Conservation (phyloP, 2,888 invertebrate species). For the Carcina quercana region DNA sequence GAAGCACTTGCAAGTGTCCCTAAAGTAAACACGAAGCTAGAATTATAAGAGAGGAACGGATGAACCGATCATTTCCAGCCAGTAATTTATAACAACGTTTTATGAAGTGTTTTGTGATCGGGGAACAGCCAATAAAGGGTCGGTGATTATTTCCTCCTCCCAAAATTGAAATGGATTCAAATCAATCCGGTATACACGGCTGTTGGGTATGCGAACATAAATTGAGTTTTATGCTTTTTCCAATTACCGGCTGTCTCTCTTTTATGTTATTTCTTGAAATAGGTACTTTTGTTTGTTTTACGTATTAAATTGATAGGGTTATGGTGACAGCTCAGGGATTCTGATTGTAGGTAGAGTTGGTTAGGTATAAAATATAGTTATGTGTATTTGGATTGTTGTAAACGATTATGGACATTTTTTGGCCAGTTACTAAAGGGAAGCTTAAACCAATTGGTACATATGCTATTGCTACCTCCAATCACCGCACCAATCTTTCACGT, state of each 20-base stretch:
- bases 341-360: too few relatives aligned
- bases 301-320: too few relatives aligned
- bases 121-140: constrained; percentile 34
- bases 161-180: constrained; percentile 36
- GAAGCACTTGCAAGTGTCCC: too few relatives aligned
- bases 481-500: too few relatives aligned
- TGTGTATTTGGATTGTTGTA: too few relatives aligned
- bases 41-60: constrained; percentile 14
- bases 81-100: constrained; percentile 41
- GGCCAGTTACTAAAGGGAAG: too few relatives aligned
- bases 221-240: constrained; percentile 42
- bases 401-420: too few relatives aligned
- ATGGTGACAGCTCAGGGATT: too few relatives aligned
- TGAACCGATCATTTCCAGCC: constrained; percentile 39
- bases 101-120: constrained; percentile 50
- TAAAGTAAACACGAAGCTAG: not conserved
- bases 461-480: too few relatives aligned
- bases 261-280: constrained; percentile 3
- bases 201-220: constrained; percentile 27
- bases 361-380: too few relatives aligned
- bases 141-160: constrained; percentile 39
- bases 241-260: constrained; percentile 35
- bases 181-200: constrained; percentile 38
- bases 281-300: too few relatives aligned
- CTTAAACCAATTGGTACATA: too few relatives aligned